These are phyloP conservation scores for Schizopygopsis pylzovi DNA, from an alignment of 2,797 vertebrate genomes.

Conservation along the genomic window DNA sequence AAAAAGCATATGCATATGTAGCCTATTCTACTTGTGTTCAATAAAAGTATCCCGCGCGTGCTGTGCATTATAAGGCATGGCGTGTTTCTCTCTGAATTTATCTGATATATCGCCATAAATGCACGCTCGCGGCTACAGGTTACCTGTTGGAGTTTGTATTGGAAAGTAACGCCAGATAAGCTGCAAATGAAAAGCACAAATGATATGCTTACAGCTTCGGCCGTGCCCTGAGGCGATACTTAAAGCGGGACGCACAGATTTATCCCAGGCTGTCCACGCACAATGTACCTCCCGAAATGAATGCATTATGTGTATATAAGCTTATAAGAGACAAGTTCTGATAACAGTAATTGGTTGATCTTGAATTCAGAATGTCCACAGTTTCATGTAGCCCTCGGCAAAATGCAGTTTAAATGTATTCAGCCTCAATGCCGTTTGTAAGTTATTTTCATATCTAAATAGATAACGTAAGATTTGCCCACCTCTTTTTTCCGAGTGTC, in stretches of 20 bases:
- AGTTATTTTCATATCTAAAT: neutral
- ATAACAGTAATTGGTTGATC: constrained; percentile 17
- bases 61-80: neutral
- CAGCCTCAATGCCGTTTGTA: neutral
- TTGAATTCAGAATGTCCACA: neutral
- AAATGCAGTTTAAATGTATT: neutral
- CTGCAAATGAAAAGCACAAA: too few species aligned
- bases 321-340: neutral
- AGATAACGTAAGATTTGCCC: neutral
- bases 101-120: constrained; percentile 48
- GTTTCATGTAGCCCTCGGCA: neutral
- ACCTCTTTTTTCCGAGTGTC: neutral
- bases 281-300: constrained; percentile 3
- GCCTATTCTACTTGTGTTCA: neutral
- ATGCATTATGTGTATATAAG: neutral
- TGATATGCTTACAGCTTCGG: neutral
- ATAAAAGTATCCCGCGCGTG: neutral
- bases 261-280: neutral
- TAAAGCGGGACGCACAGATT: neutral
- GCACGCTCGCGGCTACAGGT: constrained; percentile 56
- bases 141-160: constrained; percentile 37
- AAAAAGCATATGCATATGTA: neutral
- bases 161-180: constrained; percentile 38
- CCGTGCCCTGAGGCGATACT: neutral
- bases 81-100: constrained; percentile 8